These are phyloP conservation scores for Polydesmus complanatus DNA, from an alignment of 2,888 invertebrate species.

Conservation along the genomic window DNA sequence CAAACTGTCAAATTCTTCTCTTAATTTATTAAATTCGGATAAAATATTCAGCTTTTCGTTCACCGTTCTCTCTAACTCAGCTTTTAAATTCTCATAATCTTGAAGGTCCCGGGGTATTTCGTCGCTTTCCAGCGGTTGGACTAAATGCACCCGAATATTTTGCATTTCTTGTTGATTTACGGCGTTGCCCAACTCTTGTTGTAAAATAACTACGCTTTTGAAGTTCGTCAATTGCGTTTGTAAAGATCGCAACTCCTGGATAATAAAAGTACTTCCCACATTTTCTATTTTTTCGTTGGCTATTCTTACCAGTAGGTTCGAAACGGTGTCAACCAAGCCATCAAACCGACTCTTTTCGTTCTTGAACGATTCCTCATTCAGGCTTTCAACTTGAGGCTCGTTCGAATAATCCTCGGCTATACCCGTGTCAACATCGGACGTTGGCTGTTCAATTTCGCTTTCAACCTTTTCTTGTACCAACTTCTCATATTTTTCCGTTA, in stretches of 20 bases:
- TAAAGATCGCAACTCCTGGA: no score
- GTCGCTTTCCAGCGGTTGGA: not conserved
- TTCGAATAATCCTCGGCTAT: no score
- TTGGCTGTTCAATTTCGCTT: slow-evolving; percentile 6
- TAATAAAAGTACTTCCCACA: no score
- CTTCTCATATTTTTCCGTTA: slow-evolving; percentile 5
- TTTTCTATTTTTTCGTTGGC: no score
- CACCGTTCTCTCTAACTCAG: not conserved
- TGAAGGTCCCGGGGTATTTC: no score
- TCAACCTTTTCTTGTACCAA: slow-evolving; percentile 11
- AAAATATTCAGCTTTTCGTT: not conserved
- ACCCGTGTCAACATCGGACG: no score
- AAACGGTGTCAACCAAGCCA: no score
- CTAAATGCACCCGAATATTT: not conserved
- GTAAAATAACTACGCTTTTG: not conserved
- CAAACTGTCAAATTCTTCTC: not conserved
- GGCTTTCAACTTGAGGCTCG: no score
- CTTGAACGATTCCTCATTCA: no score
- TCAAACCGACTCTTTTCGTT: no score
- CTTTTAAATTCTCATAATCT: not conserved
- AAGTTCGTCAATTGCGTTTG: no score
- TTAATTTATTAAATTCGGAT: not conserved
- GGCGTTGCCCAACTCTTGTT: not conserved
- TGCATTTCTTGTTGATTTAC: not conserved
- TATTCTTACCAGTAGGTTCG: no score